Evolutionary conservation across 2,113 vertebrate species (phyloP).

Genomic region (Sprattus sprattus): DNA sequence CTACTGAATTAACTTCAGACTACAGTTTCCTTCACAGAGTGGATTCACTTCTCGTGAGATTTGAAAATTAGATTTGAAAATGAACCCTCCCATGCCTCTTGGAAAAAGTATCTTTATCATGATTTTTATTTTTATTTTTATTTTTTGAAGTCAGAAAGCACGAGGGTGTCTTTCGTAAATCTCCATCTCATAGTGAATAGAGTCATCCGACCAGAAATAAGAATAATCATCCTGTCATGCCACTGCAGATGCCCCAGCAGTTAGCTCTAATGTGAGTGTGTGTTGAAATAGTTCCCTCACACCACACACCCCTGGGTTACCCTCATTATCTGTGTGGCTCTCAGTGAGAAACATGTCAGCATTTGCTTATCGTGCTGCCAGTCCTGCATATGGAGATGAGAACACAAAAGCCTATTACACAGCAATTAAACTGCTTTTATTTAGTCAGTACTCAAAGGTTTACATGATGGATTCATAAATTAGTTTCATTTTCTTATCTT

Average conservation of each 20-base stretch:
- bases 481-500: constrained; percentile 44
- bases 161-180: background rate
- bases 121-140: background rate
- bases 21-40: background rate
- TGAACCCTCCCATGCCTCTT: background rate
- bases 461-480: constrained; percentile 41
- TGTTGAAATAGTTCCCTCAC: background rate
- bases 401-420: constrained; percentile 40
- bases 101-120: background rate
- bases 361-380: constrained; percentile 37
- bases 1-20: background rate
- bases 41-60: background rate
- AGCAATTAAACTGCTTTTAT: constrained; percentile 58
- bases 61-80: too few species aligned
- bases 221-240: background rate
- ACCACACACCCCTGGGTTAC: constrained; percentile 18
- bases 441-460: constrained; percentile 47
- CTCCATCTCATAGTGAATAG: background rate
- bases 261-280: constrained; percentile 3
- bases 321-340: constrained; percentile 43
- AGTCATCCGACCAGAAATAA: background rate
- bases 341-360: constrained; percentile 44
- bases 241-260: background rate
- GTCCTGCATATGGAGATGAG: constrained; percentile 36
- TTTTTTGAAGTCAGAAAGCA: background rate